Percentiles rank a stretch among this genome's conserved stretches.
Evolutionary conservation across 2,888 invertebrate genomes (phyloP).

Genomic region (Luperina nickerlii): DNA sequence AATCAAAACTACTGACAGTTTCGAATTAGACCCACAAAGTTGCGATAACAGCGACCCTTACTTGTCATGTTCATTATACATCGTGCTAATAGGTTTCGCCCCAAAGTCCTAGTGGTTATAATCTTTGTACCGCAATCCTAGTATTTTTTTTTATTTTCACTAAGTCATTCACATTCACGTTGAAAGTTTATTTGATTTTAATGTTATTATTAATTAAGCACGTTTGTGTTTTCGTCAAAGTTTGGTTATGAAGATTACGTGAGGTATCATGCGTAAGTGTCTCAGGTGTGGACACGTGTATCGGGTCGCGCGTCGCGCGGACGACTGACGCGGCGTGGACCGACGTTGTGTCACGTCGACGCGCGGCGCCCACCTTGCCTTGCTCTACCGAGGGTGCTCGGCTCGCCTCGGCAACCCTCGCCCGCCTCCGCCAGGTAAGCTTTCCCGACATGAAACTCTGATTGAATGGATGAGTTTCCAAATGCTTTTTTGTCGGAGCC

Average conservation of each 20-base stretch:
- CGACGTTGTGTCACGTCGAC: conserved; percentile 57
- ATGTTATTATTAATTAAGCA: conserved; percentile 45
- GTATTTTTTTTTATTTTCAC: conserved; percentile 47
- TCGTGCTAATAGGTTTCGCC: conserved; percentile 61
- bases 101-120: conserved; percentile 40
- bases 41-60: conserved; percentile 62
- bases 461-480: conserved; percentile 72
- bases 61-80: conserved; percentile 67
- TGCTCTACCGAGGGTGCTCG: conserved; percentile 67
- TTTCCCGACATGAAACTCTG: conserved; percentile 68
- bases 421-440: conserved; percentile 79
- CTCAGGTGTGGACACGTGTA: conserved; percentile 63
- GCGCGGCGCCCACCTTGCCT: conserved; percentile 72
- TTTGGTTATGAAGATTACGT: conserved; percentile 73
- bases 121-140: conserved; percentile 46
- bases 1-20: conserved; percentile 67
- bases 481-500: conserved; percentile 65
- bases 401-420: conserved; percentile 74
- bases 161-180: conserved; percentile 64
- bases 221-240: conserved; percentile 65
- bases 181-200: conserved; percentile 36
- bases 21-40: conserved; percentile 61
- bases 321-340: conserved; percentile 73
- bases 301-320: conserved; percentile 77
- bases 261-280: conserved; percentile 69